A percentile compares a stretch with the other conserved stretches of the same genome.
These are phyloP conservation scores for Eupithecia insigniata DNA, from an alignment of 2,888 invertebrate genomes.

Conservation along the genomic window DNA sequence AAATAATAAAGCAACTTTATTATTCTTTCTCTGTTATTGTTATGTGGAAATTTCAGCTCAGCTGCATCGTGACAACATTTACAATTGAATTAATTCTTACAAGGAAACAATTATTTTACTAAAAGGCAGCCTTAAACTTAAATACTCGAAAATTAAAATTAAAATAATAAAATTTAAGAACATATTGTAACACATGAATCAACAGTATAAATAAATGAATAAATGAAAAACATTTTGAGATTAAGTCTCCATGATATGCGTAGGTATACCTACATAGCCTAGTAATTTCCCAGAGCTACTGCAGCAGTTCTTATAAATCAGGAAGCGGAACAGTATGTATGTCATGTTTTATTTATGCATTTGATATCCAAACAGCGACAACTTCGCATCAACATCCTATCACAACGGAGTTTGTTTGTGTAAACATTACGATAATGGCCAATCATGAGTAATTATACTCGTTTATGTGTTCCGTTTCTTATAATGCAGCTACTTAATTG, in stretches of 20 bases:
- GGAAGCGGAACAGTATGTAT: conserved; percentile 33
- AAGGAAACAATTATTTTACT: not conserved
- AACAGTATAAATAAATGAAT: too few relatives aligned
- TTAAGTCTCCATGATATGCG: not conserved
- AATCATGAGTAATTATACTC: conserved; percentile 14
- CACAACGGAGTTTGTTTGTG: conserved; percentile 38
- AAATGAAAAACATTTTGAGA: not conserved
- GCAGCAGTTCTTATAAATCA: conserved; percentile 21
- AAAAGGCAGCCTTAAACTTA: not conserved
- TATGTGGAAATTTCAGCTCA: too few relatives aligned
- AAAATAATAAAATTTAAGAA: too few relatives aligned
- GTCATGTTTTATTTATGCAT: conserved; percentile 37
- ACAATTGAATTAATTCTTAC: not conserved
- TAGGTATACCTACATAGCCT: not conserved
- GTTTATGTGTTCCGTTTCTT: conserved; percentile 11
- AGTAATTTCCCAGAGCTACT: conserved; percentile 4
- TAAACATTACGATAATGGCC: conserved; percentile 30
- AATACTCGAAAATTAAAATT: not conserved
- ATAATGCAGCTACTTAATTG: not conserved
- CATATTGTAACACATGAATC: too few relatives aligned
- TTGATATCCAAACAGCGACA: conserved; percentile 35
- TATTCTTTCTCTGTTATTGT: not conserved
- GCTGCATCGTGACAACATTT: not conserved
- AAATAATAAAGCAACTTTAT: not conserved
- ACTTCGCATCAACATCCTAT: conserved; percentile 41